Evolutionary conservation across 2,797 vertebrate genomes (phyloP).

Genomic region (Enteromius fasciolatus): DNA sequence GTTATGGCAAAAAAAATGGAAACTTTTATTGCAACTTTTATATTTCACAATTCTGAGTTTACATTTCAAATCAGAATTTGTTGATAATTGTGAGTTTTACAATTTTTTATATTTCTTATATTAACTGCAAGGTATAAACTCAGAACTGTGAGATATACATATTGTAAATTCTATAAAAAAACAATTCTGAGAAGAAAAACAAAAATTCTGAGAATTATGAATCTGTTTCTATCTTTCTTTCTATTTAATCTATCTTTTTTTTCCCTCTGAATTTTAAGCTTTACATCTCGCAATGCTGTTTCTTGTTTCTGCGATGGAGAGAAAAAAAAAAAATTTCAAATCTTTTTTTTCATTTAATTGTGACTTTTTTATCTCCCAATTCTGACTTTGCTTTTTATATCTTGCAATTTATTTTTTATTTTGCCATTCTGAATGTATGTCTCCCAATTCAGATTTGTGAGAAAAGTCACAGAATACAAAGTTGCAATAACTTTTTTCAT

Average conservation of each 20-base stretch:
- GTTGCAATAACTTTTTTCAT: neutral
- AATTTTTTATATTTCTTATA: neutral
- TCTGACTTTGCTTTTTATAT: neutral
- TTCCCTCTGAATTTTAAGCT: neutral
- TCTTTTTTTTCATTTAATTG: rapidly evolving
- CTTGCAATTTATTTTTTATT: too few species aligned
- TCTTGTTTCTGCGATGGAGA: neutral
- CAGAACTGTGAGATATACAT: neutral
- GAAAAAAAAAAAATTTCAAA: too few species aligned
- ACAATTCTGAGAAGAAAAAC: neutral
- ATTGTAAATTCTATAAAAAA: too few species aligned
- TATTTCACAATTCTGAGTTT: neutral
- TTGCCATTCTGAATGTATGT: too few species aligned
- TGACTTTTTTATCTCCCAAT: neutral
- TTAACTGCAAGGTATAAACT: neutral
- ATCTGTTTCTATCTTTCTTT: too few species aligned
- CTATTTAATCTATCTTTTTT: too few species aligned
- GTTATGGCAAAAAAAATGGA: neutral
- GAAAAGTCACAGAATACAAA: neutral
- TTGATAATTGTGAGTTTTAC: neutral
- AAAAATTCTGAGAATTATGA: neutral
- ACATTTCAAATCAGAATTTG: neutral
- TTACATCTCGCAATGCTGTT: neutral
- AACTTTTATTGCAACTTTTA: neutral
- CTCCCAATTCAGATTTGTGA: neutral